These are phyloP conservation scores for Hartigia nigra DNA, from an alignment of 2,888 invertebrate genomes.

Conservation along the genomic window DNA sequence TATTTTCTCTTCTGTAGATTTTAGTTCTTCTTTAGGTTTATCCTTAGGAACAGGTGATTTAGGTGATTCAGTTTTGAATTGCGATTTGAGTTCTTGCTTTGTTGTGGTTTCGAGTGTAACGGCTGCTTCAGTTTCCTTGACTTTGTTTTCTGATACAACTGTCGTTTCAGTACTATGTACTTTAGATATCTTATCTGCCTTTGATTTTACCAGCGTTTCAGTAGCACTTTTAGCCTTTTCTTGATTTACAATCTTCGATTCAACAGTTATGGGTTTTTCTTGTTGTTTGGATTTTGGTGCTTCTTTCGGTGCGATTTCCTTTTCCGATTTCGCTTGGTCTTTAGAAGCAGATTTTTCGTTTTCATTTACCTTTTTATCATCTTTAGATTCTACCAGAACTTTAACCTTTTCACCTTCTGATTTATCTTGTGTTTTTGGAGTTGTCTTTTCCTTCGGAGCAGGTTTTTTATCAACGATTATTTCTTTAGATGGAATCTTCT, in stretches of 20 bases:
- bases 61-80: neutral
- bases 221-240: constrained; percentile 2
- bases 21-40: neutral
- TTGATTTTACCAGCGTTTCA: constrained; percentile 52
- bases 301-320: constrained; percentile 4
- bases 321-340: constrained; percentile 15
- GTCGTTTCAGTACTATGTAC: constrained; percentile 39
- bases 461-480: constrained; percentile 8
- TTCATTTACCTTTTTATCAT: constrained; percentile 17
- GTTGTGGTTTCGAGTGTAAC: neutral
- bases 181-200: constrained; percentile 43
- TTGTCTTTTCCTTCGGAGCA: neutral
- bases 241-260: constrained; percentile 13
- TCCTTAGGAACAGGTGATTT: constrained; percentile 6
- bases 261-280: constrained; percentile 8
- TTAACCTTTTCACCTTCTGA: constrained; percentile 17
- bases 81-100: neutral
- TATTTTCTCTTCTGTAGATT: neutral
- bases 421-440: neutral
- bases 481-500: constrained; percentile 19
- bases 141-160: constrained; percentile 29
- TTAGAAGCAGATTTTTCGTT: constrained; percentile 14
- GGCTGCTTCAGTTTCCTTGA: neutral
- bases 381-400: constrained; percentile 30
- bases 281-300: constrained; percentile 15